Evolutionary conservation across 92 coral and sea anemone genomes (phyloP), one percentile per base, ranked within the genome.

Genomic region (Micromussa lordhowensis): DNA sequence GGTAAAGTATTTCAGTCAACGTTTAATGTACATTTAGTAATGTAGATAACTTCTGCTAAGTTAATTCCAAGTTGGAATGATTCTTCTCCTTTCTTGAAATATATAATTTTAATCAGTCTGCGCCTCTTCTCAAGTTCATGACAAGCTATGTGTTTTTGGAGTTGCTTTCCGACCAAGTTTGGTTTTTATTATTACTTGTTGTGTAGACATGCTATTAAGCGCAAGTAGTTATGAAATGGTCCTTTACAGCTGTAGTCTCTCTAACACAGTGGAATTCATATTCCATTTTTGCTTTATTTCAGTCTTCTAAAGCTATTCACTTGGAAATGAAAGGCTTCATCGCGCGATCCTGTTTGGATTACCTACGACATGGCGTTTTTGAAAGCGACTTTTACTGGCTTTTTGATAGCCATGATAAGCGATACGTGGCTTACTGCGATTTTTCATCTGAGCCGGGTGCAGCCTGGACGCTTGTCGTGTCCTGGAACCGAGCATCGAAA

Each of bases 401-500:
- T 19, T 64, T 76, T 31, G 86, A 87, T 53, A 34, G 44, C 6
- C 19, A 61, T 21, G 63, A 38, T 22, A 16, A n/a, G 19, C 59
- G 63, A 4, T 87, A 82, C 86, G 34, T 68, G 18, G 89, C 85
- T 35, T 77, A 32, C 36, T 90, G 92, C 31, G 92, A 90, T 57
- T 68, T 90, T 36, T 68, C 84, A 28, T 78, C 89, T 1, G 89
- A 90, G 51, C 89, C 93, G 9, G 86, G 86, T 2, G 71, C 93
- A 24, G 90, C 93, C 7, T 90, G 90, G 90, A 90, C 90, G 7
- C 93, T 85, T 16, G 86, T 90, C 36, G 32, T 85, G 82, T 90
- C 93, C 24, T 54, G 78, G 68, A 26, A 30, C 24, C 36, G 40
- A 10, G 64, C 38, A 36, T 38, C 35, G 5, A 85, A 78, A 79